These are phyloP conservation scores for Harpagus bidentatus DNA, from an alignment of 2,113 vertebrate species.

Conservation along the genomic window DNA sequence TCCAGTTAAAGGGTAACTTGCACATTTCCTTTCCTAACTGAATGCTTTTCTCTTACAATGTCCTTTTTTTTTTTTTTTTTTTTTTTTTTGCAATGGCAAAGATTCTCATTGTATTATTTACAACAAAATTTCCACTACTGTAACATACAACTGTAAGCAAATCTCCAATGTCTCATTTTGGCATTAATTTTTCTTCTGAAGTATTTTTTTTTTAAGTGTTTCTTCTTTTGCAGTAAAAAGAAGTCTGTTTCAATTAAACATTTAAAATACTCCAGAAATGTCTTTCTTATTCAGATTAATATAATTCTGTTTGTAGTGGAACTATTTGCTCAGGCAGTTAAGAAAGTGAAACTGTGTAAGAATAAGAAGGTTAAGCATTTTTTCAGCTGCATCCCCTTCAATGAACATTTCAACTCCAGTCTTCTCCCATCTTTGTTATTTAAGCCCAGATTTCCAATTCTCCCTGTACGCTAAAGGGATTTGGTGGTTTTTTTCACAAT, in stretches of 20 bases:
- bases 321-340: not conserved
- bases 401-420: not conserved
- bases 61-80: not conserved
- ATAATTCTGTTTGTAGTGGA: not conserved
- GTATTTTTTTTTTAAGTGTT: not conserved
- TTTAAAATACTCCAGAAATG: not conserved
- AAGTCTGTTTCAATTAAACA: not conserved
- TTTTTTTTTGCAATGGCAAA: not conserved
- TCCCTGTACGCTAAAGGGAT: not conserved
- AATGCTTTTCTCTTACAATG: slow-evolving; percentile 32
- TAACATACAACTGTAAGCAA: not conserved
- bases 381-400: not conserved
- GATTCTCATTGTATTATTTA: not conserved
- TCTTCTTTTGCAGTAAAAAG: not conserved
- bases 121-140: not conserved
- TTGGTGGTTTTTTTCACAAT: not conserved
- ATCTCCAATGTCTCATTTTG: not conserved
- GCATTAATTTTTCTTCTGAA: not conserved
- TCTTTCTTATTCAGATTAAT: not conserved
- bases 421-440: not conserved
- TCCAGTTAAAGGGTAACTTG: slow-evolving; percentile 70
- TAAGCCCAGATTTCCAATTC: not conserved
- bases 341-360: not conserved
- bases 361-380: not conserved
- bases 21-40: slow-evolving; percentile 52